Percentiles rank a stretch among this genome's conserved stretches.
Evolutionary conservation across 2,113 vertebrate genomes (phyloP).

Genomic region (Turdus rufiventris): DNA sequence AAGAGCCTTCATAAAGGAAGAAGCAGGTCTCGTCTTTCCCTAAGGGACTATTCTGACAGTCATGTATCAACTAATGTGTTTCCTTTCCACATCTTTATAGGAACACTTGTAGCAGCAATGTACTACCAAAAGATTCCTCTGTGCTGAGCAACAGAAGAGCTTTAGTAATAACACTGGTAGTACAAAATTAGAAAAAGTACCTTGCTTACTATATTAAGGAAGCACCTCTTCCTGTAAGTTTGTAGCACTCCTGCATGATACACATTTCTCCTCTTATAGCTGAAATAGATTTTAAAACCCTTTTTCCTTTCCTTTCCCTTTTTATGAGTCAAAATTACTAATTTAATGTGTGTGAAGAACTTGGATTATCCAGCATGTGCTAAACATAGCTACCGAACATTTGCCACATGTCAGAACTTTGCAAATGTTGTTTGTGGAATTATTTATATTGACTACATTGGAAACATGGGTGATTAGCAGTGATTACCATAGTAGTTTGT

Average conservation of each 20-base stretch:
- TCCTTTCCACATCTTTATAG: background rate
- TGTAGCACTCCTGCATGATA: background rate
- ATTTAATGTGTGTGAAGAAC: conserved; percentile 27
- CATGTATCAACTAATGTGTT: background rate
- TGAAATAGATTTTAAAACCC: background rate
- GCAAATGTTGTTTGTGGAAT: conserved; percentile 57
- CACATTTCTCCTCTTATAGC: background rate
- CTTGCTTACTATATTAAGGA: background rate
- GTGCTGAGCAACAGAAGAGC: background rate
- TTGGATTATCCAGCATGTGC: conserved; percentile 36
- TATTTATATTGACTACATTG: conserved; percentile 53
- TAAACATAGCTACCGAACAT: conserved; percentile 52
- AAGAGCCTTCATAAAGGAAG: background rate
- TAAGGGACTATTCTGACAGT: background rate
- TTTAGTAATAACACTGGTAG: background rate
- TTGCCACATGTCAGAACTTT: conserved; percentile 51
- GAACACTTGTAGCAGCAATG: background rate
- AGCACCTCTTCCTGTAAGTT: background rate
- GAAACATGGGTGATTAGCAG: conserved; percentile 30
- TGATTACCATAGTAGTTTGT: background rate
- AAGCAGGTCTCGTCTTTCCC: background rate
- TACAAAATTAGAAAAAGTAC: background rate
- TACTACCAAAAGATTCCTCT: background rate
- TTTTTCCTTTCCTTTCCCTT: background rate
- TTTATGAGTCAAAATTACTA: conserved; percentile 49